Conservation (phyloP, 2,888 invertebrate genomes). For the Chrysodeixis includens region DNA sequence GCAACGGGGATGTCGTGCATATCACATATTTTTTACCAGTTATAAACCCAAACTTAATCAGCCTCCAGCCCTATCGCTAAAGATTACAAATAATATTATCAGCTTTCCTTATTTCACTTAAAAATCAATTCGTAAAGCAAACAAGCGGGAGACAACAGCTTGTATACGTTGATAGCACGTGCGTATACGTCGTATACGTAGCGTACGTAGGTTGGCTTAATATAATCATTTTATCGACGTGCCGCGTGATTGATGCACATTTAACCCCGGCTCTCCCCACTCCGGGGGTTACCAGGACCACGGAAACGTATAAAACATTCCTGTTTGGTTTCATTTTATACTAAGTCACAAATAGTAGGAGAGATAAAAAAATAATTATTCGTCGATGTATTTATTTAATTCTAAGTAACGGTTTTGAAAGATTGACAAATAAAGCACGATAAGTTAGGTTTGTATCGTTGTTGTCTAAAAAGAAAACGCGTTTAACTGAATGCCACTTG, state of each 20-base stretch:
- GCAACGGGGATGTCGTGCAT: no score
- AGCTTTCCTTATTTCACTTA: neutral
- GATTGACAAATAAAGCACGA: neutral
- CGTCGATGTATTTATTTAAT: constrained; percentile 19
- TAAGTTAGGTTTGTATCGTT: no score
- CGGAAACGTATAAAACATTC: constrained; percentile 45
- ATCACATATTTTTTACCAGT: no score
- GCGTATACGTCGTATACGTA: no score
- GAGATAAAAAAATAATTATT: constrained; percentile 40
- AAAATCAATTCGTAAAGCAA: neutral
- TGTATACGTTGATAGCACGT: constrained; percentile 8
- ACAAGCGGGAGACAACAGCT: neutral
- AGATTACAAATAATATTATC: no score
- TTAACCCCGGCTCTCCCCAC: constrained; percentile 21
- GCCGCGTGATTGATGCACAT: constrained; percentile 49
- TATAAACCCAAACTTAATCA: no score
- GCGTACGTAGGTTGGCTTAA: constrained; percentile 9
- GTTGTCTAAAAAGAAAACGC: no score
- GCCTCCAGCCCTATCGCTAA: no score
- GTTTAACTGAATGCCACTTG: no score
- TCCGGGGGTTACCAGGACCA: constrained; percentile 35
- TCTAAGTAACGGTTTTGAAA: neutral
- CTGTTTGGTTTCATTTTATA: constrained; percentile 25
- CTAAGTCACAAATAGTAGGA: constrained; percentile 33
- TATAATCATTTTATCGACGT: constrained; percentile 34